Base-by-base conservation (phyloP, 2,113 vertebrate genomes). In the Pygathrix nemaeus region DNA sequence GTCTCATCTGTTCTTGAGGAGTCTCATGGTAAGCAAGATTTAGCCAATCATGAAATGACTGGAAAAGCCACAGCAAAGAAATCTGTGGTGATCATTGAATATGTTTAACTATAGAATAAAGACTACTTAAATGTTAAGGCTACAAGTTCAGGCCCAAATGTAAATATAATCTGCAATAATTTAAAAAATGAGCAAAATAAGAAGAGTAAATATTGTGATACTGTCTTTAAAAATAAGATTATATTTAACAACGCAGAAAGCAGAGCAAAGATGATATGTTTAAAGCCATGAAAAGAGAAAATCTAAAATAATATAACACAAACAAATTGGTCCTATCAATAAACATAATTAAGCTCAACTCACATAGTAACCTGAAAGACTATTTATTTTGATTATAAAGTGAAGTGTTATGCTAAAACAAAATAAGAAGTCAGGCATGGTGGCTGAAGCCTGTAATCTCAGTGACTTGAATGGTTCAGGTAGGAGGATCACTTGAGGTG, bases 341-440 rank as follows among this genome's bases (percentile, higher is more conserved):
- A 84, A 86, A 66, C 40, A 2, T 66, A 81, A 83, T 79, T 59
- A 80, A n/a, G 32, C 30, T 27, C 80, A 84, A 73, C 1, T 92
- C 13, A 35, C 23, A 38, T 13, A 20, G 66, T 38, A 76, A 16
- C 57, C 57, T 35, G 50, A 84, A 61, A 68, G 27, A 84, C n/a
- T 79, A 32, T 66, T 30, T 75, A 64, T 78, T 83, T 88, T 27
- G 17, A 50, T 57, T 95, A 70, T 32, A 88, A 97, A 94, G 50
- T 68, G 78, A 97, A 96, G 72, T 45, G n/a, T 12, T 93, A 61
- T 55, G 40, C 21, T 88, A 66, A 93, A 96, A 84, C 16, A 93
- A 76, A 90, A 76, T 3, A 72, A 2, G 38, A 84, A 88, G 32
- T 35, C 66, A 35, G 66, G 66, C 66, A n/a, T 35, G 16, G 66